Evolutionary conservation across 2,113 vertebrate genomes (phyloP), one percentile per base, ranked within the genome.

Genomic region (Junco hyemalis): DNA sequence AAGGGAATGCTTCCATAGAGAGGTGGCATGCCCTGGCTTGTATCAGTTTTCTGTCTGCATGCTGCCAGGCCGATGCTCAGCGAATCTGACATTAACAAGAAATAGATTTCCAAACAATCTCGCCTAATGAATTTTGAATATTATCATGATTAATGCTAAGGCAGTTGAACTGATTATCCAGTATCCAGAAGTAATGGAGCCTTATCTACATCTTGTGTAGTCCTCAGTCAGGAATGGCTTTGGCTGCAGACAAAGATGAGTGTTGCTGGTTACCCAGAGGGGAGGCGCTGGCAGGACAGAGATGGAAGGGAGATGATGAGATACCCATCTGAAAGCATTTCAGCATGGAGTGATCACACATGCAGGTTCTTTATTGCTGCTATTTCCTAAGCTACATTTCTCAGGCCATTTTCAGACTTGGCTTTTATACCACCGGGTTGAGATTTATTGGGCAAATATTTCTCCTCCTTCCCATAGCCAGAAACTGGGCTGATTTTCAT

Each of bases 51-150:
- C 68, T 93, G 50, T 71, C 69, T 86, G 23, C 35, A 6, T 36
- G 51, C 91, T 79, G 80, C 53, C 59, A 90, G 53, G 66, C 59
- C 15, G 11, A 17, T 78, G 81, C 66, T 89, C 82, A 89, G 79
- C 44, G 91, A 90, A 96, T 92, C 90, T 97, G 97, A 97, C 93
- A 68, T 95, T 96, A 97, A 97, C 95, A 96, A 97, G 96, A 97
- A 98, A 96, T 96, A 97, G 96, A 98, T 98, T 97, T 97, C 95
- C 92, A 96, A 97, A 97, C 96, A 98, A 96, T 96, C 82, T 86
- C 85, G 87, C 77, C 96, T 97, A 97, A 98, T 98, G 96, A 93
- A 97, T 97, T 97, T 96, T 97, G 97, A 98, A 97, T 94, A 96
- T 90, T 83, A 82, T 97, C 83, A 95, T 98, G 96, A 96, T 97